Percentiles rank a stretch among this genome's conserved stretches.
phyloP scores from a whole-genome alignment of 2,888 invertebrate species.

The Nudaria mundana region DNA sequence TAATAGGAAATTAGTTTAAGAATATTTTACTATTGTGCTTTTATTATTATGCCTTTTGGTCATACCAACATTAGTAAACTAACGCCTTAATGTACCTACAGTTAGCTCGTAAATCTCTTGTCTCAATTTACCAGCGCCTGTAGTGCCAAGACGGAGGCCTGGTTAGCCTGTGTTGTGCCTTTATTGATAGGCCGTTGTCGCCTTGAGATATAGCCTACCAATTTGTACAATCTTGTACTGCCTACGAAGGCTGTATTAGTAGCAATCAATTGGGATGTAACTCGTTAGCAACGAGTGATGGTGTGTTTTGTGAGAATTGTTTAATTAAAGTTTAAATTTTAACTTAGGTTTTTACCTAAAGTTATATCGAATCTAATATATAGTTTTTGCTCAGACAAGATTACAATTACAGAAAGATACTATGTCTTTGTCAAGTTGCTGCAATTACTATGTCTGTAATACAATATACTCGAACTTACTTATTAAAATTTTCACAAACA shows the following conservation, averaged over 20 bases:
- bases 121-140: slow-evolving; percentile 50
- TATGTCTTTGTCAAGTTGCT: too few species aligned
- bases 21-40: too few species aligned
- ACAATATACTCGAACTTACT: too few species aligned
- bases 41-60: too few species aligned
- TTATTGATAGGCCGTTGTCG: slow-evolving; percentile 76
- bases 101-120: slow-evolving; percentile 45
- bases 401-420: too few species aligned
- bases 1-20: too few species aligned
- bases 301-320: slow-evolving; percentile 7
- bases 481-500: too few species aligned
- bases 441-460: too few species aligned
- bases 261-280: slow-evolving; percentile 37
- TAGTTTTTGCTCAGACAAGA: too few species aligned
- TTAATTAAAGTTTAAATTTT: neutral
- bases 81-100: slow-evolving; percentile 20
- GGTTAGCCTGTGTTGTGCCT: slow-evolving; percentile 31
- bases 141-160: slow-evolving; percentile 42
- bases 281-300: slow-evolving; percentile 14
- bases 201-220: slow-evolving; percentile 62
- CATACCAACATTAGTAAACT: slow-evolving; percentile 17
- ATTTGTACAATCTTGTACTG: slow-evolving; percentile 47
- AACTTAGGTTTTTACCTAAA: too few species aligned
- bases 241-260: slow-evolving; percentile 35
- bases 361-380: too few species aligned